Percentiles rank a stretch among this genome's conserved stretches.
These are phyloP conservation scores for Lepeophtheirus nordmannii DNA, from an alignment of 2,888 invertebrate species.

Conservation along the genomic window DNA sequence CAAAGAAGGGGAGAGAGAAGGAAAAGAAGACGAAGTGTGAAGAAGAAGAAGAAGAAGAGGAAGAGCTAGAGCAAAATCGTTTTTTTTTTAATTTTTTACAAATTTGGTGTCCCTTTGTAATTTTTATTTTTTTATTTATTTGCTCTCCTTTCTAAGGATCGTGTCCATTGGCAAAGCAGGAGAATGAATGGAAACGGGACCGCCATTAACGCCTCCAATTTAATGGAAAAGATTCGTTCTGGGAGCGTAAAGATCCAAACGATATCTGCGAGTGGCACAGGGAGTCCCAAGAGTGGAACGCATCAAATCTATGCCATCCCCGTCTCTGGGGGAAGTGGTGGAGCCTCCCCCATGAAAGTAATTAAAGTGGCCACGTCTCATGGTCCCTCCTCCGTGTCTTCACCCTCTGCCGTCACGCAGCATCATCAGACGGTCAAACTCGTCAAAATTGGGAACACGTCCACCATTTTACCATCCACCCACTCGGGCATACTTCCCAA, in stretches of 20 bases:
- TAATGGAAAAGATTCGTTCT: neutral
- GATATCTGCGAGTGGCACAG: neutral
- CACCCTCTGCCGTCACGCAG: neutral
- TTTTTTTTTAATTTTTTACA: no score
- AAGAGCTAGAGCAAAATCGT: no score
- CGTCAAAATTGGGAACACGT: conserved; percentile 2
- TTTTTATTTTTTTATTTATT: no score
- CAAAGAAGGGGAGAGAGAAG: no score
- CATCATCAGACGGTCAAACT: neutral
- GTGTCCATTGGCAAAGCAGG: no score
- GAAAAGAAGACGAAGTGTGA: no score
- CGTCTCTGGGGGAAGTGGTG: neutral
- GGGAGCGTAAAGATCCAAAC: neutral
- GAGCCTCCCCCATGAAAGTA: neutral
- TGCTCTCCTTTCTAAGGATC: no score
- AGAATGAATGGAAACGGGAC: neutral
- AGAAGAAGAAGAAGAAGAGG: no score
- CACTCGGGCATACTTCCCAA: no score
- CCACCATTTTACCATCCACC: neutral
- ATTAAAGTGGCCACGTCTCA: neutral
- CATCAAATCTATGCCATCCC: conserved; percentile 15
- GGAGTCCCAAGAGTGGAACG: neutral
- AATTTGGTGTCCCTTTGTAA: no score
- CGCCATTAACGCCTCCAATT: neutral
- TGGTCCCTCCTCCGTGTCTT: neutral